Conservation (phyloP, 2,113 vertebrate species). For the Columba janthina region DNA sequence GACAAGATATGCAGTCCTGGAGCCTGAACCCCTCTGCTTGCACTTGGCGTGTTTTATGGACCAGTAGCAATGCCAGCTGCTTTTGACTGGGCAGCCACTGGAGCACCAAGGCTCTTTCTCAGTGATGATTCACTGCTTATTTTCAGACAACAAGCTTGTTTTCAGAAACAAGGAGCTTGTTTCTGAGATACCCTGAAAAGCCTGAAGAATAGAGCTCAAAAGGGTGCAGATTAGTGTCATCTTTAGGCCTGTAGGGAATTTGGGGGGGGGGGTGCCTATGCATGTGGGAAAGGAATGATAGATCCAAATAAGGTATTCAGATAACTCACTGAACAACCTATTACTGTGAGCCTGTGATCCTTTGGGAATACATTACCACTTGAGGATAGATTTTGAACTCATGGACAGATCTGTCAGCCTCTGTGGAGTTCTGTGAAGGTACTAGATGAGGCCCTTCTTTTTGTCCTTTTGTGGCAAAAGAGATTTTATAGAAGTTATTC, state of each 20-base stretch:
- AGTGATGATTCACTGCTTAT: neutral
- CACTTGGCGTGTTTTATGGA: neutral
- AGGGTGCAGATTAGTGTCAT: accelerated
- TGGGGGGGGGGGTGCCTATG: neutral
- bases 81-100: neutral
- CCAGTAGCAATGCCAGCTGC: neutral
- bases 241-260: neutral
- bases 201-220: neutral
- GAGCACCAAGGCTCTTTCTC: neutral
- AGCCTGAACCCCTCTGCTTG: neutral
- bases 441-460: neutral
- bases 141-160: neutral
- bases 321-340: neutral
- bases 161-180: neutral
- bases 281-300: neutral
- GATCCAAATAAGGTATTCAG: neutral
- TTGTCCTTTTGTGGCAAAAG: accelerated
- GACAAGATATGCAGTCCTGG: neutral
- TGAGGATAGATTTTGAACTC: neutral
- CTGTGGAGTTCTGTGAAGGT: neutral
- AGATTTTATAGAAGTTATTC: neutral
- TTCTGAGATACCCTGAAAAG: neutral
- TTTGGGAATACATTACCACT: neutral
- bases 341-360: neutral
- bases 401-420: neutral